Evolutionary conservation across 35 echinoderm and acorn worm species (phyloP).

Genomic region (Ophiothrix spiculata): DNA sequence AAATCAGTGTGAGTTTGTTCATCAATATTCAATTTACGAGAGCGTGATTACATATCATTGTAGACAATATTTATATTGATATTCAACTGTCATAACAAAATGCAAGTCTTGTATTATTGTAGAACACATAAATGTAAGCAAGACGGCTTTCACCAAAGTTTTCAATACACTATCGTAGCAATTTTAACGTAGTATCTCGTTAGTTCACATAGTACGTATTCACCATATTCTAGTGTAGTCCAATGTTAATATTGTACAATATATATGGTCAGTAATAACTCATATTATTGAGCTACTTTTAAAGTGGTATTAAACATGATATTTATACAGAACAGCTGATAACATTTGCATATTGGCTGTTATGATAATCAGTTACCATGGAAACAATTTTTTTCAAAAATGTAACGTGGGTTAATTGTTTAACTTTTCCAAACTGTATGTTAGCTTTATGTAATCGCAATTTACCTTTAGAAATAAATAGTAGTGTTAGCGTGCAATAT

Average conservation of each 20-base stretch:
- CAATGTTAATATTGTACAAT: no score
- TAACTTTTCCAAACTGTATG: neutral
- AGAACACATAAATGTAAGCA: neutral
- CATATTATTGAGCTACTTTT: neutral
- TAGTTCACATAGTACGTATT: neutral
- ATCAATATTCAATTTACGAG: neutral
- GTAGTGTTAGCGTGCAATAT: neutral
- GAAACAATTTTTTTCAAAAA: neutral
- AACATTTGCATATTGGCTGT: conserved; percentile 10
- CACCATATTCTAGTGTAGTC: neutral
- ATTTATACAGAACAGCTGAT: neutral
- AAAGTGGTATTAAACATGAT: neutral
- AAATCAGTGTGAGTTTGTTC: neutral
- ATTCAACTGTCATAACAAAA: neutral
- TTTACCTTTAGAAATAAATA: neutral
- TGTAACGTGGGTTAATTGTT: neutral
- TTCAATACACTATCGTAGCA: conserved; percentile 4
- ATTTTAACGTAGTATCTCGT: neutral
- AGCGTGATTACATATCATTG: neutral
- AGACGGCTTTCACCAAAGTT: neutral
- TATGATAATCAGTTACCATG: neutral
- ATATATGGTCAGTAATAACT: no score
- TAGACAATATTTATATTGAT: neutral
- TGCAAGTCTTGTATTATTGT: conserved; percentile 5
- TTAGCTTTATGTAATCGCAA: neutral